These are phyloP conservation scores for Dascyllus trimaculatus DNA, from an alignment of 2,113 vertebrate species.

Conservation along the genomic window DNA sequence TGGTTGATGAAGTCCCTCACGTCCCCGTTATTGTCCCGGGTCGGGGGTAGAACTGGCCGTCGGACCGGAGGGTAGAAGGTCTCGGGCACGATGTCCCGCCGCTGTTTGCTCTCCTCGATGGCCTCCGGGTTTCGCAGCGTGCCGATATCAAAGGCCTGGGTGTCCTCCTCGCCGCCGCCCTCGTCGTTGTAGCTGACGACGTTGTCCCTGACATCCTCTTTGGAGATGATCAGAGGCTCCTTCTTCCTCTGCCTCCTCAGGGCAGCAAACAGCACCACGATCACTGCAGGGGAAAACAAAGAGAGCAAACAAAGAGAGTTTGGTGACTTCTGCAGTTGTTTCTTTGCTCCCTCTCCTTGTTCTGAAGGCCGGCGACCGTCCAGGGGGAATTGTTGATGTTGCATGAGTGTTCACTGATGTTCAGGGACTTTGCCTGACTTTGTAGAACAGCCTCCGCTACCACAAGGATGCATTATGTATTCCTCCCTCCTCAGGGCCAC, in stretches of 20 bases:
- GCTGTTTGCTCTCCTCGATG: conserved; percentile 92
- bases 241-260: conserved; percentile 94
- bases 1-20: conserved; percentile 97
- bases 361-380: conserved; percentile 49
- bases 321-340: conserved; percentile 53
- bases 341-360: conserved; percentile 42
- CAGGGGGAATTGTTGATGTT: conserved; percentile 51
- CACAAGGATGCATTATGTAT: conserved; percentile 66
- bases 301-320: conserved; percentile 39
- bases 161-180: conserved; percentile 97
- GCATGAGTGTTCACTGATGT: conserved; percentile 64
- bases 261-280: conserved; percentile 94
- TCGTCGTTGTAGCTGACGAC: conserved; percentile 98
- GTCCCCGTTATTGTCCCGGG: conserved; percentile 90
- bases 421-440: conserved; percentile 65
- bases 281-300: conserved; percentile 83
- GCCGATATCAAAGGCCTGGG: conserved; percentile 96
- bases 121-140: conserved; percentile 95
- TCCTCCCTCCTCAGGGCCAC: conserved; percentile 37
- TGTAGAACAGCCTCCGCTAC: conserved; percentile 53
- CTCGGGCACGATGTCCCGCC: conserved; percentile 94
- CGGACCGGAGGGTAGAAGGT: conserved; percentile 87
- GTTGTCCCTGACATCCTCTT: conserved; percentile 97
- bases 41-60: conserved; percentile 83
- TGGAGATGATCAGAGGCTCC: conserved; percentile 97